Conservation (phyloP, 2,888 invertebrate genomes). For the Linyphia triangularis region DNA sequence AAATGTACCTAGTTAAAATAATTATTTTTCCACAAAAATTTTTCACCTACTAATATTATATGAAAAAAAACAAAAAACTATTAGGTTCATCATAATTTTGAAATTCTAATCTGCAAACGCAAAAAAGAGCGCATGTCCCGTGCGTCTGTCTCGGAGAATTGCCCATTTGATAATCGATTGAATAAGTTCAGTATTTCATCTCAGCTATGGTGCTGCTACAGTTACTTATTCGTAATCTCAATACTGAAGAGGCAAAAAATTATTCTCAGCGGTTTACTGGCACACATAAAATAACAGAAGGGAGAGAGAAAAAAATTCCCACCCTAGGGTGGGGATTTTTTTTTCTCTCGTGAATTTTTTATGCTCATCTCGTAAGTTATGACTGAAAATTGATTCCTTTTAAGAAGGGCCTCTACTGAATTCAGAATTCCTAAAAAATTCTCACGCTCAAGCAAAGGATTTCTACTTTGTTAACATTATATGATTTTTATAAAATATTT, state of each 20-base stretch:
- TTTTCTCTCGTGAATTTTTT: neutral
- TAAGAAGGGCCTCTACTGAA: neutral
- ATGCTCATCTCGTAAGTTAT: conserved; percentile 3
- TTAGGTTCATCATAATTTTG: no score
- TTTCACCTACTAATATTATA: no score
- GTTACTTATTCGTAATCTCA: neutral
- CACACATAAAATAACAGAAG: neutral
- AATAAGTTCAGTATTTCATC: no score
- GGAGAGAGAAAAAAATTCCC: conserved; percentile 12
- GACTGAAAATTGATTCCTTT: conserved; percentile 28
- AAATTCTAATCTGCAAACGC: no score
- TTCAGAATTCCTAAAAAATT: neutral
- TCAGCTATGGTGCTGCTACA: no score
- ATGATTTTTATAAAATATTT: neutral
- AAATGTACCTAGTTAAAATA: no score
- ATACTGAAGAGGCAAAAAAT: neutral
- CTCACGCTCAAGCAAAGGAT: neutral
- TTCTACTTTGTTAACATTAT: neutral
- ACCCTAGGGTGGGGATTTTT: neutral
- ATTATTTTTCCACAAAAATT: no score
- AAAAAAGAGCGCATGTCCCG: no score
- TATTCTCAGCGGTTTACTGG: neutral
- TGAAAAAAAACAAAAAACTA: no score
- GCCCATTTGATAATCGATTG: no score
- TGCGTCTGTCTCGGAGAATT: no score